Base-by-base conservation (phyloP, 2,797 vertebrate species). In the Lagodon rhomboides region DNA sequence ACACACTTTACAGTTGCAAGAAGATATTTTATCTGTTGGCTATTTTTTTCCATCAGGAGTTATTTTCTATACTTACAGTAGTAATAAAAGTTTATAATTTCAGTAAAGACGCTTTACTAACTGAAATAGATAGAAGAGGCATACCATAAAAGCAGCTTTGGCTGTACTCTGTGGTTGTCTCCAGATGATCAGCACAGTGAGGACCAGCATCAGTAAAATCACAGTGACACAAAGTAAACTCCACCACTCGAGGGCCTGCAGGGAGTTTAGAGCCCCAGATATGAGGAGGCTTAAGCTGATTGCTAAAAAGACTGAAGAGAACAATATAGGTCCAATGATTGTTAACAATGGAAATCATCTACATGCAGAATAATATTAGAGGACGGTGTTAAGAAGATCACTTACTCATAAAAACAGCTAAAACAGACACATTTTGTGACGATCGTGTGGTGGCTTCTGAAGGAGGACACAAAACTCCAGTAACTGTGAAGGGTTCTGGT, bases 121-220 rank as follows among this genome's bases (percentile, higher is more conserved):
- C 46, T 41, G 23, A 73, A 73, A 46, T 46, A 12, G 9, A 16
- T 44, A 12, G 16, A 58, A 43, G 7, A 68, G 25, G 1, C 88
- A 85, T 91, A 97, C 96, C 97, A 91, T 96, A 77, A 98, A 98
- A 56, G 94, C 81, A 51, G 96, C 95, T 84, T 88, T 95, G 46
- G 87, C 82, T 62, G 0, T 23, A 75, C 80, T 96, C 89, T 96
- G 96, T 12, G 96, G 96, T 74, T 97, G 97, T 85, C 93, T 95
- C 96, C 96, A 96, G 85, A 97, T 89, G 75, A 96, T 77, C 11
- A 94, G 12, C 27, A 94, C 58, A 15, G 82, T 68, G 41, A 95
- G 61, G n/a, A 81, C 17, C 59, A 96, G 73, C 44, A 93, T 88
- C 56, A 95, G 80, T 46, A 79, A 12, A 12, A 95, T 80, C 56